Conservation (phyloP, 2,797 vertebrate species). For the Peromyscus aztecus region DNA sequence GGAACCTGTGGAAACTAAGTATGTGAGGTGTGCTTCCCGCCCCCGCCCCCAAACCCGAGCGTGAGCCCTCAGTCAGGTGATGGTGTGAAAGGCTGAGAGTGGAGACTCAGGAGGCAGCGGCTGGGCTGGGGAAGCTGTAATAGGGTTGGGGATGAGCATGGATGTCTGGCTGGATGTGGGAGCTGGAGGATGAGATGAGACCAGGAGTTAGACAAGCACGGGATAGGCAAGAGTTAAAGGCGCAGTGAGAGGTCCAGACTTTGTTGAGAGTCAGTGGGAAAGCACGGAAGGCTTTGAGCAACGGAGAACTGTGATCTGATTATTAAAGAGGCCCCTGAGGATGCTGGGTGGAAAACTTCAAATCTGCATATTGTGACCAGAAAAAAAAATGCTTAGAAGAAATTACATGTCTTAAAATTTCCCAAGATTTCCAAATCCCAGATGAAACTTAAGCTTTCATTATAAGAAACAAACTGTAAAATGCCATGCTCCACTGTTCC, state of each 20-base stretch:
- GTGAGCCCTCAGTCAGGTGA: background rate
- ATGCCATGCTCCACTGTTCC: background rate
- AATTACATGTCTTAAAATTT: constrained; percentile 34
- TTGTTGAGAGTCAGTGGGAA: background rate
- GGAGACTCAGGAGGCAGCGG: rapidly evolving
- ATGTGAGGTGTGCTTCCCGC: background rate
- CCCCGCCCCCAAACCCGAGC: background rate
- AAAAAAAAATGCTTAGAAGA: background rate
- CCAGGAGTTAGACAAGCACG: background rate
- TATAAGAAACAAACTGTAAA: constrained; percentile 28
- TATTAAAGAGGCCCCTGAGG: constrained; percentile 45
- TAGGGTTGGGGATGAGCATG: background rate
- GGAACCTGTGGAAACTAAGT: background rate
- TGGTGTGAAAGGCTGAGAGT: background rate
- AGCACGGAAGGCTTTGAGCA: constrained; percentile 14
- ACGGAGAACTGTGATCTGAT: constrained; percentile 3
- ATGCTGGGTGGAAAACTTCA: constrained; percentile 9
- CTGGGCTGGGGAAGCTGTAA: background rate
- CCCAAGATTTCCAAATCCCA: constrained; percentile 56
- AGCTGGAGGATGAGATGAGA: background rate
- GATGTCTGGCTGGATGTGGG: background rate
- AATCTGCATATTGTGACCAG: background rate
- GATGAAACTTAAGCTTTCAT: constrained; percentile 50
- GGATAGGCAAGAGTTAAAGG: background rate
- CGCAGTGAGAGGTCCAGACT: background rate